phyloP scores from a whole-genome alignment of 2,888 invertebrate genomes.

The Eudiplozoon nipponicum region DNA sequence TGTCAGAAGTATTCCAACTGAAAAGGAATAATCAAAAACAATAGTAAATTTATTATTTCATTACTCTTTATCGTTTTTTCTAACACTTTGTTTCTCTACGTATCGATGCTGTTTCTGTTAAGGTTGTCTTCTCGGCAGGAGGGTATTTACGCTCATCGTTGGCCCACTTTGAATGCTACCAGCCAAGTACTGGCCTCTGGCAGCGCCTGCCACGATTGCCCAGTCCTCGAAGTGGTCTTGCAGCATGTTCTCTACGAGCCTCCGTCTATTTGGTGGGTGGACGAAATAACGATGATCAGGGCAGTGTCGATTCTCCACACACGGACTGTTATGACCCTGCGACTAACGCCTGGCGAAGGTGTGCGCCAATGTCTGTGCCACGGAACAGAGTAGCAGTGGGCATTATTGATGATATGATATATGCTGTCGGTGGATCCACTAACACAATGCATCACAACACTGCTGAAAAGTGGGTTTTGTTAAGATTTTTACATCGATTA shows the following conservation, averaged over 20 bases:
- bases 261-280: conserved; percentile 67
- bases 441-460: conserved; percentile 51
- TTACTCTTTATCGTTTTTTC: too few relatives aligned
- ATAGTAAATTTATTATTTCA: too few relatives aligned
- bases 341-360: conserved; percentile 51
- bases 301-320: conserved; percentile 33
- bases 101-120: conserved; percentile 34
- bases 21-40: too few relatives aligned
- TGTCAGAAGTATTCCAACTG: too few relatives aligned
- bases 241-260: conserved; percentile 29
- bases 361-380: conserved; percentile 45
- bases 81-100: too few relatives aligned
- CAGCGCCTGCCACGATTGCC: conserved; percentile 45
- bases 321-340: conserved; percentile 56
- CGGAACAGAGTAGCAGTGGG: conserved; percentile 61
- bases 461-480: conserved; percentile 48
- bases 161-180: conserved; percentile 54
- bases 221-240: conserved; percentile 45
- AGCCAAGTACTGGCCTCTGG: conserved; percentile 55
- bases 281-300: conserved; percentile 46
- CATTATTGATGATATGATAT: conserved; percentile 60
- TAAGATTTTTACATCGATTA: too few relatives aligned
- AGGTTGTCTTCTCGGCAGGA: conserved; percentile 55
- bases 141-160: conserved; percentile 56
- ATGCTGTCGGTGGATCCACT: conserved; percentile 62